Conservation (phyloP, 2,797 vertebrate genomes). For the Salarias fasciatus region DNA sequence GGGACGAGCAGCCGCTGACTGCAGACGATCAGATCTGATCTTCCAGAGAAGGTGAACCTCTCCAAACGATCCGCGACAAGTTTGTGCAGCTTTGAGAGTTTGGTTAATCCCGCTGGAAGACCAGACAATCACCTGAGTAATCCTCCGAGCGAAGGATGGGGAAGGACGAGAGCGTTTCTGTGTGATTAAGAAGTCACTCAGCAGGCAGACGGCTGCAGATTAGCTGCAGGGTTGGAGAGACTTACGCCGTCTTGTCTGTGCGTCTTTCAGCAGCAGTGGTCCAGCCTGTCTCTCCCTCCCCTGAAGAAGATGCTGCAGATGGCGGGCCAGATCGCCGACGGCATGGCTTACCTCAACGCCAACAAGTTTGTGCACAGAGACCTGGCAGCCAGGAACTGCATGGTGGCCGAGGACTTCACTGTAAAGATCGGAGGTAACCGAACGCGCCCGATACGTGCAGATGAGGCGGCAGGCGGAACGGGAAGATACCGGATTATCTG, state of each 20-base stretch:
- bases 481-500: no score
- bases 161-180: conserved; percentile 1
- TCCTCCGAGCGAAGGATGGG: not conserved
- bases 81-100: not conserved
- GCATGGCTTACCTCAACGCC: conserved; percentile 98
- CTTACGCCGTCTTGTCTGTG: not conserved
- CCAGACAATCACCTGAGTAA: not conserved
- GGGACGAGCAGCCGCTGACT: no score
- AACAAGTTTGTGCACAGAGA: conserved; percentile 99
- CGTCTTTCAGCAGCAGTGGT: conserved; percentile 81
- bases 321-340: conserved; percentile 97
- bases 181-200: not conserved
- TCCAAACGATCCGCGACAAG: not conserved
- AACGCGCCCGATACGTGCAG: not conserved
- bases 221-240: no score
- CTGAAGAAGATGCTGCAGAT: conserved; percentile 99
- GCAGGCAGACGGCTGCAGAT: no score
- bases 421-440: conserved; percentile 96
- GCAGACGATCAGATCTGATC: no score
- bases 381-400: conserved; percentile 96
- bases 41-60: no score
- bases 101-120: not conserved
- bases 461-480: not conserved
- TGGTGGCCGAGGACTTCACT: conserved; percentile 97
- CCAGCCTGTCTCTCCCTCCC: conserved; percentile 88